Conservation (phyloP, 2,113 vertebrate genomes). For the Orthonyx spaldingii region DNA sequence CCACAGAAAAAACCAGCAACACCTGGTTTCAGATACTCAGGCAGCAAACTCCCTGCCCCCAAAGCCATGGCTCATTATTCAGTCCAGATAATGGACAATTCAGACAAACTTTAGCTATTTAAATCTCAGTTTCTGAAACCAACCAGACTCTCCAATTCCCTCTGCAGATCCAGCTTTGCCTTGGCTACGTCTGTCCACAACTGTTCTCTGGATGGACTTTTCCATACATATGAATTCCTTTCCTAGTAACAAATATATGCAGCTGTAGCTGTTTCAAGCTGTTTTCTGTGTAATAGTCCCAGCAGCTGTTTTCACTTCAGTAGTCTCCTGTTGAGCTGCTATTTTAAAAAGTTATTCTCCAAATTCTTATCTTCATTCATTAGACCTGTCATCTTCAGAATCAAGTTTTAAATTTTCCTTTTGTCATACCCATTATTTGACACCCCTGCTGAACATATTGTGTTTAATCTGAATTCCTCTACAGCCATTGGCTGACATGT, state of each 20-base stretch:
- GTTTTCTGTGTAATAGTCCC: slow-evolving; percentile 15
- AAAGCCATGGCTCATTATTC: slow-evolving; percentile 57
- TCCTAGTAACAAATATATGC: neutral
- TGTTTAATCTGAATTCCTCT: neutral
- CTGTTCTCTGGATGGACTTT: slow-evolving; percentile 26
- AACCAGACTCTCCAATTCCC: neutral
- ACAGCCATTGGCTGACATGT: neutral
- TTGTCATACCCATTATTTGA: neutral
- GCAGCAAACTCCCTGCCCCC: slow-evolving; percentile 28
- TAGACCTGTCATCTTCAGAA: neutral
- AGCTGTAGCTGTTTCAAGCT: slow-evolving; percentile 6
- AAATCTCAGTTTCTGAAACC: slow-evolving; percentile 45
- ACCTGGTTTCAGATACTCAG: slow-evolving; percentile 49
- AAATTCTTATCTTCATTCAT: neutral
- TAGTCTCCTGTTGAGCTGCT: neutral
- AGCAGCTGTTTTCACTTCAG: slow-evolving; percentile 24
- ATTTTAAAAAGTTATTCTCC: neutral
- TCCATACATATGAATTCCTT: neutral
- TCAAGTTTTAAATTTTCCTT: neutral
- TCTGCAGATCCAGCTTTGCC: slow-evolving; percentile 8
- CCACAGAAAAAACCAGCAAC: slow-evolving; percentile 28
- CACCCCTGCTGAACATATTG: fast-evolving
- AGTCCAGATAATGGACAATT: slow-evolving; percentile 49
- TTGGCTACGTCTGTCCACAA: slow-evolving; percentile 15
- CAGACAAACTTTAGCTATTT: slow-evolving; percentile 49